Base-by-base conservation (phyloP, 1,140 invertebrate genomes). In the Leptopilina boulardi region DNA sequence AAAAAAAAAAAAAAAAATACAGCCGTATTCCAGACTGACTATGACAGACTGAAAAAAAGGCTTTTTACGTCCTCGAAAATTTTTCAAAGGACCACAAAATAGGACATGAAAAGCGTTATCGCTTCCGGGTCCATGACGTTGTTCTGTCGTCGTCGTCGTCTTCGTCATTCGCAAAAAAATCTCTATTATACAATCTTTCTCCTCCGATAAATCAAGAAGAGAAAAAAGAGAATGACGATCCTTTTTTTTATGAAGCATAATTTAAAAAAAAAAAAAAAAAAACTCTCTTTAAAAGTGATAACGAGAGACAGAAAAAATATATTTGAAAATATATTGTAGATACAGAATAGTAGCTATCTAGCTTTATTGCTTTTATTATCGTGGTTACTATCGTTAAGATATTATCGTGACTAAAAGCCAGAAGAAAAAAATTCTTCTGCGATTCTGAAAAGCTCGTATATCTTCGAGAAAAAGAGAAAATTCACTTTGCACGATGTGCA, bases 291-390 rank as follows among this genome's bases (percentile, higher is more conserved):
- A 34, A 38, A 66, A 23, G 56, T 66, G 56, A 66, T 66, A 66
- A 8, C 13, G 26, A 30, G 23, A 23, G n/a, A 8, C n/a, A 23
- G 21, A 21, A 21, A 21, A 59, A 30, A 66, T 30, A 66, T 66
- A 66, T 66, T 83, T 38, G 34, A 87, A 89, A 89, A 85, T 90
- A 89, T 89, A 90, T 90, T 91, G 90, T 91, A 91, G 90, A 91
- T 91, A 91, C 84, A 89, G 84, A 84, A 89, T 87, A 86, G 87
- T 90, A 90, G 88, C 88, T 90, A 88, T 87, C 86, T 89, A 90
- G 89, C 89, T 89, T 89, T 85, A 89, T 89, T 89, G 90, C 89
- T 91, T 91, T 90, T 89, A 90, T 83, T 89, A 90, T 89, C 83
- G 83, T 85, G 84, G 82, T 88, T 88, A 84, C 21, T 79, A 75